Percentiles rank a stretch among this genome's conserved stretches.
These are phyloP conservation scores for Hyposoter dolosus DNA, from an alignment of 2,888 invertebrate species.

Conservation along the genomic window DNA sequence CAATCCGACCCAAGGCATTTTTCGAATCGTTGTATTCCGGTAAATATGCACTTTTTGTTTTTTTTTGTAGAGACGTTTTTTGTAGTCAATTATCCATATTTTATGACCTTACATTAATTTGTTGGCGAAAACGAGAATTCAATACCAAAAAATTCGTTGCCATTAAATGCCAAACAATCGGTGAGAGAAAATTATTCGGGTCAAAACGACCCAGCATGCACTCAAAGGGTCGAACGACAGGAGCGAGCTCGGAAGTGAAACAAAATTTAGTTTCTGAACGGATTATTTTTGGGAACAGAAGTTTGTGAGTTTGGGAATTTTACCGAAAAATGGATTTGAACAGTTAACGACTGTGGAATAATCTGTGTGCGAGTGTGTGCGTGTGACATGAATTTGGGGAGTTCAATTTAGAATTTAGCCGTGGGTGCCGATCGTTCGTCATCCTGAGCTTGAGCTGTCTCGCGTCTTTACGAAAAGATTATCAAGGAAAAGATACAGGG, in stretches of 20 bases:
- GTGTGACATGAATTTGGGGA: background rate
- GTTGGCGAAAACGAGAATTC: no score
- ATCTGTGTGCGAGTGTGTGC: background rate
- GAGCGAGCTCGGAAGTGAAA: background rate
- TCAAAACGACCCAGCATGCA: no score
- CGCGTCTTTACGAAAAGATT: slow-evolving; percentile 52
- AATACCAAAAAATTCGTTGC: no score
- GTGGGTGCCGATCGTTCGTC: slow-evolving; percentile 72
- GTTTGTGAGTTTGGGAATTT: background rate
- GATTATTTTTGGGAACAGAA: background rate
- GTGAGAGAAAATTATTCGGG: no score
- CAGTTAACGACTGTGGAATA: background rate
- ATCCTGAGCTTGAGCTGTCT: slow-evolving; percentile 76
- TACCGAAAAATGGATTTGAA: background rate
- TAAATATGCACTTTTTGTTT: no score
- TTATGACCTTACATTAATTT: no score
- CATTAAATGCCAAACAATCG: no score
- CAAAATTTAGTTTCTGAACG: background rate
- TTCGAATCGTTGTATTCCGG: no score
- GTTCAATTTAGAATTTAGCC: slow-evolving; percentile 31
- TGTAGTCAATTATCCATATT: no score
- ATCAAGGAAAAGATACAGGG: slow-evolving; percentile 3
- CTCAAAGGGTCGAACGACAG: no score
- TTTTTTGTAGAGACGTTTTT: no score
- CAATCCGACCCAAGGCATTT: no score